Conservation (phyloP, 1,140 invertebrate genomes). For the Sarcophaga bullata region DNA sequence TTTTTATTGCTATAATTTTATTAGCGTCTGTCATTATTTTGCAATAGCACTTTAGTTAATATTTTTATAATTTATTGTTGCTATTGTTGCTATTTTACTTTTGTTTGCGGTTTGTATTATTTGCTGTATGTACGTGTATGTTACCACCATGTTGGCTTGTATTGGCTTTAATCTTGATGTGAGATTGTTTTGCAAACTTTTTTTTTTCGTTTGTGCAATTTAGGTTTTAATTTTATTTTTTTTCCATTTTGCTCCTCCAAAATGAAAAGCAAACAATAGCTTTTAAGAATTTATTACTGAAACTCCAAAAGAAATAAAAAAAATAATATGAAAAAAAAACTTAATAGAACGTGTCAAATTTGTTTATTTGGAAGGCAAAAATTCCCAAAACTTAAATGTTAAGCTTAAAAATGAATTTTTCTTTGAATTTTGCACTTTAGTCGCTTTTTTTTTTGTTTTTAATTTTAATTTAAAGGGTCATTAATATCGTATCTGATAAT, state of each 20-base stretch:
- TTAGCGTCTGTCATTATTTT: not conserved
- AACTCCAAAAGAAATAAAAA: too few species aligned
- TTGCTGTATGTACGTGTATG: too few species aligned
- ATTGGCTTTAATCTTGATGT: slow-evolving; percentile 16
- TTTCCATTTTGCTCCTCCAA: not conserved
- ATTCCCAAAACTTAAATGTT: slow-evolving; percentile 12
- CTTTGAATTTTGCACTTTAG: slow-evolving; percentile 46
- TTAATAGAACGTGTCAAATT: not conserved
- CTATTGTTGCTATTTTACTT: not conserved
- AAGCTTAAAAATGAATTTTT: not conserved
- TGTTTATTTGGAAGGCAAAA: not conserved
- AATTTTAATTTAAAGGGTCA: not conserved
- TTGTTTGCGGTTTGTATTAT: slow-evolving; percentile 13
- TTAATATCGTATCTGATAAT: not conserved
- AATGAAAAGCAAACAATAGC: not conserved
- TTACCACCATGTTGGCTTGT: not conserved
- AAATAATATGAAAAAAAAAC: not conserved
- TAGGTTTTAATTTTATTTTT: not conserved
- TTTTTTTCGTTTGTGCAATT: too few species aligned
- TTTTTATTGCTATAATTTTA: not conserved
- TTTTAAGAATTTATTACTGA: not conserved
- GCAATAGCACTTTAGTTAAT: slow-evolving; percentile 19
- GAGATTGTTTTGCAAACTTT: not conserved
- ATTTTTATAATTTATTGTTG: slow-evolving; percentile 12
- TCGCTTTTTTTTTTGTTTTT: too few species aligned